Evolutionary conservation across 2,888 invertebrate genomes (phyloP).

Genomic region (Chromoteleia sp.): DNA sequence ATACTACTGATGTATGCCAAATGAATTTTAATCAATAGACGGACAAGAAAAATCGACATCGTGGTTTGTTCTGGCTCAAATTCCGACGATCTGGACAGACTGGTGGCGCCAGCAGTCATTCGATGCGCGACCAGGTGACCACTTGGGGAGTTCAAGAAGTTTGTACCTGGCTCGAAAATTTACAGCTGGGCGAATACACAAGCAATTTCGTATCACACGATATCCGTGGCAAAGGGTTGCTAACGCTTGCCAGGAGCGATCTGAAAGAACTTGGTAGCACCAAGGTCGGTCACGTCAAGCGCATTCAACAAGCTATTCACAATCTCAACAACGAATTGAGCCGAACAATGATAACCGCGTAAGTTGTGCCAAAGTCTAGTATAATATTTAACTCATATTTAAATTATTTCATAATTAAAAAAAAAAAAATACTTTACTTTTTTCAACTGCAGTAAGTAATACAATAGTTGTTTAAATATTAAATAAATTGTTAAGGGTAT

Average conservation of each 20-base stretch:
- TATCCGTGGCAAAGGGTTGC: conserved; percentile 94
- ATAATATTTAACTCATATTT: conserved; percentile 6
- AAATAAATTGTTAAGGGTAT: too few species aligned
- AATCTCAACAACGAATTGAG: conserved; percentile 86
- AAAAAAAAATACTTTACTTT: neutral
- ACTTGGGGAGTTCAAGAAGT: conserved; percentile 96
- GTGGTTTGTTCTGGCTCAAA: conserved; percentile 90
- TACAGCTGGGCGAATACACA: conserved; percentile 95
- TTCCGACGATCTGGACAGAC: conserved; percentile 85
- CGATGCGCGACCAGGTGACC: conserved; percentile 80
- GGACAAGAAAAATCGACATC: conserved; percentile 84
- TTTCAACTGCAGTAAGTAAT: too few species aligned
- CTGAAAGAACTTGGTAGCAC: conserved; percentile 96
- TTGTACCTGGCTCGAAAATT: conserved; percentile 94
- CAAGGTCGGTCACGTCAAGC: conserved; percentile 98
- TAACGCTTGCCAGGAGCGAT: conserved; percentile 94
- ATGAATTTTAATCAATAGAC: too few species aligned
- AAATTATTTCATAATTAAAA: too few species aligned
- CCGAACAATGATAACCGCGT: conserved; percentile 14
- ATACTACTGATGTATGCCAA: too few species aligned
- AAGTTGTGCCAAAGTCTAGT: conserved; percentile 66
- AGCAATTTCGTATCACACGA: conserved; percentile 97
- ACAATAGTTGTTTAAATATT: too few species aligned
- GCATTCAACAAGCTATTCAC: conserved; percentile 96
- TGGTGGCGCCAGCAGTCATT: conserved; percentile 82